Percentiles rank a stretch among this genome's conserved stretches.
phyloP scores from a whole-genome alignment of 2,797 vertebrate genomes.

The Anableps anableps region DNA sequence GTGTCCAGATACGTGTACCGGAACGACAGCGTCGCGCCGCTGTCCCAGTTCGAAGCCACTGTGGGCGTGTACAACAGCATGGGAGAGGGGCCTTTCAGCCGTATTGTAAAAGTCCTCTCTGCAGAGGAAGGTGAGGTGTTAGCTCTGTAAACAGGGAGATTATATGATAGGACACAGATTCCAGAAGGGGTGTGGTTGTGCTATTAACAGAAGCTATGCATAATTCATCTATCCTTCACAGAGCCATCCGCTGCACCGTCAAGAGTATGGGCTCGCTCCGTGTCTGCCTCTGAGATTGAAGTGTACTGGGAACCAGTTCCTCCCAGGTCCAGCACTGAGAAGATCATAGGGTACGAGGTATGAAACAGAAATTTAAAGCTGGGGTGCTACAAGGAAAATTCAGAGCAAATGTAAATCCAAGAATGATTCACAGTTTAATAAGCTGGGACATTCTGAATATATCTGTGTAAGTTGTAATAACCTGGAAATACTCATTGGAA shows the following conservation, averaged over 20 bases:
- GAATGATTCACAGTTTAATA: conserved; percentile 54
- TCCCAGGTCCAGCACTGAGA: conserved; percentile 77
- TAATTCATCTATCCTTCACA: conserved; percentile 43
- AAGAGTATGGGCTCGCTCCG: conserved; percentile 72
- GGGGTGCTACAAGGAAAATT: conserved; percentile 25
- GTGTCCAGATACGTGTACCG: conserved; percentile 85
- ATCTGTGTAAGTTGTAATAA: conserved; percentile 32
- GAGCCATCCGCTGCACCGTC: conserved; percentile 83
- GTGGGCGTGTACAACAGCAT: conserved; percentile 88
- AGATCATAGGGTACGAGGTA: conserved; percentile 89
- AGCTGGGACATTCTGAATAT: conserved; percentile 14
- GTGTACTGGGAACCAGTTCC: conserved; percentile 86
- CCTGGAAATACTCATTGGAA: conserved; percentile 55
- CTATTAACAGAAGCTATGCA: conserved; percentile 13
- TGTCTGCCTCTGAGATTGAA: conserved; percentile 85
- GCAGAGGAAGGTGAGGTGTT: conserved; percentile 86
- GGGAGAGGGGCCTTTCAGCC: conserved; percentile 87
- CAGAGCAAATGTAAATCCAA: conserved; percentile 42
- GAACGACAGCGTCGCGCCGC: conserved; percentile 84
- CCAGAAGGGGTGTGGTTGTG: not conserved
- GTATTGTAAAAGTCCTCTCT: conserved; percentile 78
- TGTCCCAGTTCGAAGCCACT: conserved; percentile 89
- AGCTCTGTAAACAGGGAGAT: not conserved
- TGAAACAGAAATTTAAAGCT: conserved; percentile 31
- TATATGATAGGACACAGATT: conserved; percentile 6